Conservation (phyloP, 2,797 vertebrate genomes). For the Melanogrammus aeglefinus region DNA sequence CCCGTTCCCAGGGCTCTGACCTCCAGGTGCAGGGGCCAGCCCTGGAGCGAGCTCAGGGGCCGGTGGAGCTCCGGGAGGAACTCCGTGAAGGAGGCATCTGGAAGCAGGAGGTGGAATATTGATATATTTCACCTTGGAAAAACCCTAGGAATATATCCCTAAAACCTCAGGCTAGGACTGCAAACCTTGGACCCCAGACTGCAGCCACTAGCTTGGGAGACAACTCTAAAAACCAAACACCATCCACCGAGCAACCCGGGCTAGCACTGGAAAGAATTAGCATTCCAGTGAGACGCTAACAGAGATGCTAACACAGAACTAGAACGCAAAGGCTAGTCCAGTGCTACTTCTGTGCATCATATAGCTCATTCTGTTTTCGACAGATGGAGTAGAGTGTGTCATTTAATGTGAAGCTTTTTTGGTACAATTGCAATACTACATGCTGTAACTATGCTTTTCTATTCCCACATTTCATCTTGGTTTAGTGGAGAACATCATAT, state of each 20-base stretch:
- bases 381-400: too few species aligned
- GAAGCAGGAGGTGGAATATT: neutral
- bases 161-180: too few species aligned
- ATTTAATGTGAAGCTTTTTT: too few species aligned
- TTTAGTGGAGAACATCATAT: too few species aligned
- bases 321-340: neutral
- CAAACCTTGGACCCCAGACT: too few species aligned
- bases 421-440: too few species aligned
- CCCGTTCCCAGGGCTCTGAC: constrained; percentile 40
- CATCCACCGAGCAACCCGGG: too few species aligned
- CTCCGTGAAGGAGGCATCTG: constrained; percentile 54
- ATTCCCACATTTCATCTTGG: too few species aligned
- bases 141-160: neutral
- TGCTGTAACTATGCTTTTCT: too few species aligned
- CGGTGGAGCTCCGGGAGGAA: constrained; percentile 52
- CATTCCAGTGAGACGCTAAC: too few species aligned
- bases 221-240: neutral
- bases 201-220: too few species aligned
- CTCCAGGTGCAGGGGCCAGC: constrained; percentile 48
- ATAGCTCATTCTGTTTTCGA: neutral
- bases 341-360: neutral
- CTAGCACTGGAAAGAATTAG: neutral
- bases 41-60: constrained; percentile 42
- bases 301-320: too few species aligned
- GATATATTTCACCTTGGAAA: neutral